A percentile compares a stretch with the other conserved stretches of the same genome.
These are phyloP conservation scores for Agrochola macilenta DNA, from an alignment of 2,888 invertebrate species.

Conservation along the genomic window DNA sequence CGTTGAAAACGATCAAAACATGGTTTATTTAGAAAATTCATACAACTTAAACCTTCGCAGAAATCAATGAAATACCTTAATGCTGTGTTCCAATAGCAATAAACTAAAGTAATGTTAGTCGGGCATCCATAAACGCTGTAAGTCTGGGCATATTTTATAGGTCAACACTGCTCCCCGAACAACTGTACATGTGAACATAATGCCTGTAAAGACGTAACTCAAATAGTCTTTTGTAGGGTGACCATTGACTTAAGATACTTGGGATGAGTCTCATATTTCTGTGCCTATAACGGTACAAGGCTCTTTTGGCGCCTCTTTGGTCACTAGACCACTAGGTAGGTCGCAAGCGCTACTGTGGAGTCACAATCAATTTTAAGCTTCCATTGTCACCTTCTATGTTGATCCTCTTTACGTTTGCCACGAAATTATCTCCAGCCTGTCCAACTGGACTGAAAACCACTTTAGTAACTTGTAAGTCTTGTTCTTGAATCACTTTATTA, in stretches of 20 bases:
- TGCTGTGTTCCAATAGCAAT: slow-evolving; percentile 9
- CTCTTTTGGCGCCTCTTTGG: neutral
- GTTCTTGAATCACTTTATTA: slow-evolving; percentile 69
- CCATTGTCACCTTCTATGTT: slow-evolving; percentile 66
- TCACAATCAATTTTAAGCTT: slow-evolving; percentile 70
- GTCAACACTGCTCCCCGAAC: slow-evolving; percentile 54
- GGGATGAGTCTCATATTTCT: neutral
- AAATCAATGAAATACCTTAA: slow-evolving; percentile 4
- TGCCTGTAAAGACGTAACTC: slow-evolving; percentile 53
- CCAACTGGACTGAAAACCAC: slow-evolving; percentile 71
- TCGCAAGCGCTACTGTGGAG: no score
- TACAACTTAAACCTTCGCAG: neutral
- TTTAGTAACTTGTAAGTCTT: slow-evolving; percentile 67
- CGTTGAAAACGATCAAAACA: neutral
- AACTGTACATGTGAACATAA: slow-evolving; percentile 48
- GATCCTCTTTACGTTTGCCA: slow-evolving; percentile 69
- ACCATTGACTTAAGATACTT: neutral
- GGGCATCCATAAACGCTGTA: slow-evolving; percentile 33
- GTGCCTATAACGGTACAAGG: neutral
- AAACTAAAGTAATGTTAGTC: slow-evolving; percentile 36
- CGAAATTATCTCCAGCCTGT: slow-evolving; percentile 72
- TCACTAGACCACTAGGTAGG: no score
- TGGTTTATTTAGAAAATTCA: neutral
- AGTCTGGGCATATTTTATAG: slow-evolving; percentile 55
- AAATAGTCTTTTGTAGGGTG: slow-evolving; percentile 51